Percentiles rank a stretch among this genome's conserved stretches.
Evolutionary conservation across 2,113 vertebrate genomes (phyloP).

Genomic region (Corythornis madagascariensis): DNA sequence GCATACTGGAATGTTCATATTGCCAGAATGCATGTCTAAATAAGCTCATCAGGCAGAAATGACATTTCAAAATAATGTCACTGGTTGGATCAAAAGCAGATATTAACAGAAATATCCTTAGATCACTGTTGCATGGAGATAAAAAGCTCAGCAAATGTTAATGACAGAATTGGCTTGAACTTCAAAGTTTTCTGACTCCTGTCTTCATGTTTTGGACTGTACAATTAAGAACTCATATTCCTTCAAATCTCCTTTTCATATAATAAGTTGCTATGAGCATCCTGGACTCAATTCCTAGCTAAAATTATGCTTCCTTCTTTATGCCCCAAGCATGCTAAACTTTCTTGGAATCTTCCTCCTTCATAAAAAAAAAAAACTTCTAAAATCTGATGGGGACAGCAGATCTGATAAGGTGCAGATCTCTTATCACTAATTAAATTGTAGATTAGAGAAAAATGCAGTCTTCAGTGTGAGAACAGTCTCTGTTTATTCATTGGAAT

Average conservation of each 20-base stretch:
- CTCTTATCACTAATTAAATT: neutral
- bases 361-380: neutral
- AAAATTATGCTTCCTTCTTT: neutral
- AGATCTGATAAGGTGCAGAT: neutral
- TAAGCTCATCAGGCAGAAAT: neutral
- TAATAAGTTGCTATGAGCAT: neutral
- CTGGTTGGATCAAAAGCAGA: neutral
- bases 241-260: neutral
- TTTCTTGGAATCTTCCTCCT: neutral
- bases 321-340: neutral
- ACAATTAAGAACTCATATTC: neutral
- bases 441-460: neutral
- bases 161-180: neutral
- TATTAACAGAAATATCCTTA: neutral
- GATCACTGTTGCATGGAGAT: neutral
- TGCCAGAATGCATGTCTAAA: neutral
- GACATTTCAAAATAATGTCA: neutral
- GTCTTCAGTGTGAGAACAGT: neutral
- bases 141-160: neutral
- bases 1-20: neutral
- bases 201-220: neutral
- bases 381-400: neutral
- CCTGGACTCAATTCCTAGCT: neutral
- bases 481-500: neutral
- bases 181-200: slow-evolving; percentile 34